Evolutionary conservation across 2,797 vertebrate genomes (phyloP).

Genomic region (Monodelphis domestica): DNA sequence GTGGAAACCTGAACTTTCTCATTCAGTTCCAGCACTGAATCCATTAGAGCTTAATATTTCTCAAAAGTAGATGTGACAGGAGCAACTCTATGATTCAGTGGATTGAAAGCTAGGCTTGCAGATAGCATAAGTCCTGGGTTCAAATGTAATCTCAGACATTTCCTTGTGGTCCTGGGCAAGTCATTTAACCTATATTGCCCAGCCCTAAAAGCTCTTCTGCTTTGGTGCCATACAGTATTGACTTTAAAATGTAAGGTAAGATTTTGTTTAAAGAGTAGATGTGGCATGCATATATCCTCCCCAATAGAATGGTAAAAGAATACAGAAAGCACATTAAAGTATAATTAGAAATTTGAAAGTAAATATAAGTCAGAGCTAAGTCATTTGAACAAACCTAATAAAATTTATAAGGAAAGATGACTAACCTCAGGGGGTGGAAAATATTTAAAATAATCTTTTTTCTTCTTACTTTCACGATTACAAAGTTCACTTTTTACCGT

Average conservation of each 20-base stretch:
- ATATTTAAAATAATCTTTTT: not conserved
- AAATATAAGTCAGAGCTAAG: not conserved
- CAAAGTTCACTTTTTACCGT: not conserved
- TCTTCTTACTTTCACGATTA: not conserved
- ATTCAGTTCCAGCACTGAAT: not conserved
- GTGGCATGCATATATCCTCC: no score
- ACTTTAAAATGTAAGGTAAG: no score
- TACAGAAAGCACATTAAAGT: not conserved
- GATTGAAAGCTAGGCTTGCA: no score
- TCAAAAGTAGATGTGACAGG: not conserved
- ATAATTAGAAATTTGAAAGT: not conserved
- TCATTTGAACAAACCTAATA: not conserved
- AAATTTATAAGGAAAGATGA: not conserved
- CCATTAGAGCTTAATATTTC: not conserved
- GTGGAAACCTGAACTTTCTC: not conserved
- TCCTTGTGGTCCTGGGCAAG: no score
- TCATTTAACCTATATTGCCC: no score
- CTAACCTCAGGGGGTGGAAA: not conserved
- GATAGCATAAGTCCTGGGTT: no score
- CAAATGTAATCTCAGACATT: no score
- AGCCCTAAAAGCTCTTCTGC: no score
- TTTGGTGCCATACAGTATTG: no score
- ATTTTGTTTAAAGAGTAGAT: no score
- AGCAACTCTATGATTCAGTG: no score
- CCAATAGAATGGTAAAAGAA: not conserved